phyloP scores from a whole-genome alignment of 2,888 invertebrate genomes.

The Lasioglossum pauxillum region DNA sequence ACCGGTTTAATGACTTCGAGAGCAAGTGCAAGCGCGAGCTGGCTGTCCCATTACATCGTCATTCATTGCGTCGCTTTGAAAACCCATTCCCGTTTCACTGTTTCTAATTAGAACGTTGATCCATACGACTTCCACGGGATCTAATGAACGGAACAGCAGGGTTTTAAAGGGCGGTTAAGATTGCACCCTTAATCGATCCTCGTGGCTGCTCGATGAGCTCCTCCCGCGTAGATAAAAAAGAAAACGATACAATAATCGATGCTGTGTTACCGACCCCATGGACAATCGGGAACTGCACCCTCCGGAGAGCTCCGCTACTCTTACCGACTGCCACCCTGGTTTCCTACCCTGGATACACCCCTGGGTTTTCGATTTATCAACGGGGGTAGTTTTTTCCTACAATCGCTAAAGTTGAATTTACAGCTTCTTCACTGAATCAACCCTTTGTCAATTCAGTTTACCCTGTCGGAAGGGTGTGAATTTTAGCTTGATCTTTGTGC shows the following conservation, averaged over 20 bases:
- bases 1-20: slow-evolving; percentile 32
- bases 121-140: background rate
- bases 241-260: background rate
- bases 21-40: background rate
- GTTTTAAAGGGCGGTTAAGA: background rate
- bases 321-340: slow-evolving; percentile 61
- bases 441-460: background rate
- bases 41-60: slow-evolving; percentile 13
- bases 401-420: background rate
- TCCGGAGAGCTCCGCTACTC: slow-evolving; percentile 35
- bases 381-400: slow-evolving; percentile 38
- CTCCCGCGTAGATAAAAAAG: background rate
- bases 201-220: background rate
- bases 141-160: background rate
- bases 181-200: background rate
- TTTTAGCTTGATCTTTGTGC: no score
- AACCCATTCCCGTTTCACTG: background rate
- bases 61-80: background rate
- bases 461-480: no score
- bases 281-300: background rate
- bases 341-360: background rate
- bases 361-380: slow-evolving; percentile 36
- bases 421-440: background rate
- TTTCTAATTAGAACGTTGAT: background rate
- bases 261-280: slow-evolving; percentile 62